Conservation (phyloP, 30 jellyfish, hydroid and myxozoan genomes). For the Haliclystus octoradiatus region DNA sequence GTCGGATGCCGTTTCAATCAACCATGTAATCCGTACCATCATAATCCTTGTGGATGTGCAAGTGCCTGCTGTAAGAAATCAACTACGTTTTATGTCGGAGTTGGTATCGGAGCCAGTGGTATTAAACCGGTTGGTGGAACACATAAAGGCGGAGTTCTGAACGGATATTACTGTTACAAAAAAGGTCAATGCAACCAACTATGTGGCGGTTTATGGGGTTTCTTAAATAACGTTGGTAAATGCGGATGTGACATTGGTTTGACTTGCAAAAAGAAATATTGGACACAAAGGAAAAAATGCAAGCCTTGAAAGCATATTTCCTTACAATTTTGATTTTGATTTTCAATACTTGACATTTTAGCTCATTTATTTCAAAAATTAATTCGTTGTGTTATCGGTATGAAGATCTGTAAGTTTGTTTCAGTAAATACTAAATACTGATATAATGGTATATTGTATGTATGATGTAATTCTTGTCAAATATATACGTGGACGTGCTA, state of each 20-base stretch:
- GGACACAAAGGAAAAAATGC: background rate
- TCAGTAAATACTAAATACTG: too few relatives aligned
- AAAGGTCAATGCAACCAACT: constrained; percentile 25
- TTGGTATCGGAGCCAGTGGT: constrained; percentile 1
- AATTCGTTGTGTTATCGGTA: too few relatives aligned
- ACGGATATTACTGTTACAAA: constrained; percentile 21
- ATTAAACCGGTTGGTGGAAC: background rate
- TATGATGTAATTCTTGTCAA: too few relatives aligned
- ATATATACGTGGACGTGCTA: too few relatives aligned
- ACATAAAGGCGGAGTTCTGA: background rate
- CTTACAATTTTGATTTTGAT: too few relatives aligned
- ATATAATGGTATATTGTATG: too few relatives aligned
- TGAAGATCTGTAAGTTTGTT: too few relatives aligned
- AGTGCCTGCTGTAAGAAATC: constrained; percentile 42
- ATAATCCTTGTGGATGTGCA: constrained; percentile 38
- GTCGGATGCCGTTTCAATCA: constrained; percentile 3
- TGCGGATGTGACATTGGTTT: constrained; percentile 53
- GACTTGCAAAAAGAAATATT: constrained; percentile 2
- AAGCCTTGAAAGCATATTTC: too few relatives aligned
- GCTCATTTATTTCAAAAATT: too few relatives aligned
- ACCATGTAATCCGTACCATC: constrained; percentile 26
- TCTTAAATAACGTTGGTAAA: constrained; percentile 12
- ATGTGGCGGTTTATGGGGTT: constrained; percentile 24
- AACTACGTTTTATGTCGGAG: constrained; percentile 4
- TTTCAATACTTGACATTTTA: too few relatives aligned